Percentiles rank a stretch among this genome's conserved stretches.
These are phyloP conservation scores for Chloropsis hardwickii DNA, from an alignment of 2,113 vertebrate genomes.

Conservation along the genomic window DNA sequence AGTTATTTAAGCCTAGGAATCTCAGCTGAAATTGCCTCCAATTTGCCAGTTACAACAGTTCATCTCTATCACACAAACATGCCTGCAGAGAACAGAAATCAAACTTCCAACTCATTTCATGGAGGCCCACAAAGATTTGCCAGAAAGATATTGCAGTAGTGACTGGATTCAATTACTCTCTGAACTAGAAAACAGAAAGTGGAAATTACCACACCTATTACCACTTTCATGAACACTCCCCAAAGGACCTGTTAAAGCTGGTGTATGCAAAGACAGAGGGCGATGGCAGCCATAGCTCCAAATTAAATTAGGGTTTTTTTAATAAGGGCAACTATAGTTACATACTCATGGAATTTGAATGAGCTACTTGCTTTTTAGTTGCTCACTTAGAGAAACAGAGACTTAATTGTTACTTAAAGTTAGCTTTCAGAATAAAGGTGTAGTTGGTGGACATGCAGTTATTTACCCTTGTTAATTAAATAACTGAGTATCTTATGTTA, in stretches of 20 bases:
- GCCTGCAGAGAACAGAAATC: constrained; percentile 42
- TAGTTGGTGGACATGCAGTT: background rate
- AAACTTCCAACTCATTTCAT: constrained; percentile 35
- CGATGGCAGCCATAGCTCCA: background rate
- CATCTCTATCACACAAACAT: background rate
- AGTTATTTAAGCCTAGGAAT: background rate
- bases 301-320: background rate
- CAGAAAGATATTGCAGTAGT: background rate
- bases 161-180: constrained; percentile 35
- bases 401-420: background rate
- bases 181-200: constrained; percentile 32
- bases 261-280: background rate
- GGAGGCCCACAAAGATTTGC: background rate
- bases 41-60: constrained; percentile 7
- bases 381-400: background rate
- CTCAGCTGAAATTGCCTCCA: constrained; percentile 35
- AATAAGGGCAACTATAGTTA: background rate
- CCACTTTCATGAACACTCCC: background rate
- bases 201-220: constrained; percentile 32
- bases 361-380: background rate
- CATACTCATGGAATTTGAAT: background rate
- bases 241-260: background rate
- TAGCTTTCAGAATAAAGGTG: background rate
- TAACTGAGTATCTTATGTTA: background rate
- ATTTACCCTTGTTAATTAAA: background rate